Evolutionary conservation across 2,113 vertebrate genomes (phyloP), one percentile per base, ranked within the genome.

Genomic region (Thermophis baileyi): DNA sequence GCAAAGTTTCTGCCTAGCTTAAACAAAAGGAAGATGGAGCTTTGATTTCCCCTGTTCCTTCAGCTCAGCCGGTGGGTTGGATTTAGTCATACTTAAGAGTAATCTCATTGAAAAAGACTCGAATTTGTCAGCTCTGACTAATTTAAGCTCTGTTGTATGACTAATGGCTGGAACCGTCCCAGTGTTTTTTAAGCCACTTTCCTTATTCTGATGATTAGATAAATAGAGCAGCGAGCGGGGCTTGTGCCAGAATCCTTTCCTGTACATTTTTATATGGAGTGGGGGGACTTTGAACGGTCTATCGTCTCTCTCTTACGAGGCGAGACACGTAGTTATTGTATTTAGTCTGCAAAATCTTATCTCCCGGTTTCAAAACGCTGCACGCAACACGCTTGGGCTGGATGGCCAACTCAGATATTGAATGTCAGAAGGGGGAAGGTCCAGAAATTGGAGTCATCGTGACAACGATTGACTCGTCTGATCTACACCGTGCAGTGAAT

Each of bases 231-330:
- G 2, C 85, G 8, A 2, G 20, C 9, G 0, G 44, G 24, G 10
- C 35, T n/a, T 27, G 47, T 81, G 30, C 91, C 91, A 27, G 89
- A 44, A 50, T 88, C 74, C 51, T 94, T 89, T 46, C 44, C 30
- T 86, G 91, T 40, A 91, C 6, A n/a, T 40, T 93, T 54, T 87
- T 91, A 91, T 85, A 54, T 50, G 7, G 1, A 46, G 63, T 22
- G 60, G 94, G 91, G 88, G 50, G 47, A 25, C 2, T 91, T 93
- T 94, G 93, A 93, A 92, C 94, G 11, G 9, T n/a, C 11, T n/a
- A 54, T 85, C 4, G 10, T 44, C 85, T 1, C 0, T 87, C 89
- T 9, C 89, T 9, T 55, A 89, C 30, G 93, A 94, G 92, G 60
- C 69, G 4, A 90, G 11, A 5, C 11, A 47, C 74, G 18, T 87